These are phyloP conservation scores for Drosophila bocqueti DNA, from an alignment of 1,140 invertebrate genomes.

Conservation along the genomic window DNA sequence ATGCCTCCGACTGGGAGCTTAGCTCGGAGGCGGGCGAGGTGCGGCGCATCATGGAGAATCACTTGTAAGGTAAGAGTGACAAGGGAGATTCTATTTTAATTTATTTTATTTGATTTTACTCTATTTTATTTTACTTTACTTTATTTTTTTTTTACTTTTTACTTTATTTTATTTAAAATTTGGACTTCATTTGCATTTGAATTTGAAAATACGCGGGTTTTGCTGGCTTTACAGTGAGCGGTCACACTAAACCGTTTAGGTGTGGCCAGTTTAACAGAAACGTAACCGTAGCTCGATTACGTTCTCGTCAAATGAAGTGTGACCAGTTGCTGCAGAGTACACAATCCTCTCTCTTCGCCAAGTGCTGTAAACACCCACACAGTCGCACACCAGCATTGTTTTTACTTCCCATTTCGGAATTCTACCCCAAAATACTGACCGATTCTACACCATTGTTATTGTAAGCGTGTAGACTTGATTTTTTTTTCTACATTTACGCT, in stretches of 20 bases:
- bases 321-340: not conserved
- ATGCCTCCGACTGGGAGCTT: conserved; percentile 87
- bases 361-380: conserved; percentile 5
- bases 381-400: too few relatives aligned
- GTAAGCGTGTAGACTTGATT: too few relatives aligned
- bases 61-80: conserved; percentile 61
- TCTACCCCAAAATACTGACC: too few relatives aligned
- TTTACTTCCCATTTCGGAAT: too few relatives aligned
- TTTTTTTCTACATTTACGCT: too few relatives aligned
- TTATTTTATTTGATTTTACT: not conserved
- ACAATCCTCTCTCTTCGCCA: not conserved
- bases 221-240: not conserved
- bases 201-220: not conserved
- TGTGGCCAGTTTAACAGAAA: too few relatives aligned
- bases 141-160: too few relatives aligned
- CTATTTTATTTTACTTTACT: too few relatives aligned
- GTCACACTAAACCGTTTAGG: not conserved
- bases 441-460: too few relatives aligned
- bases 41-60: conserved; percentile 87
- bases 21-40: conserved; percentile 89
- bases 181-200: not conserved
- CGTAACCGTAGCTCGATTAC: too few relatives aligned
- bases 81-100: not conserved
- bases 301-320: not conserved
- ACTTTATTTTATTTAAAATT: too few relatives aligned